Percentiles rank a stretch among this genome's conserved stretches.
phyloP scores from a whole-genome alignment of 30 jellyfish, hydroid and myxozoan species.

The Hydra vulgaris region DNA sequence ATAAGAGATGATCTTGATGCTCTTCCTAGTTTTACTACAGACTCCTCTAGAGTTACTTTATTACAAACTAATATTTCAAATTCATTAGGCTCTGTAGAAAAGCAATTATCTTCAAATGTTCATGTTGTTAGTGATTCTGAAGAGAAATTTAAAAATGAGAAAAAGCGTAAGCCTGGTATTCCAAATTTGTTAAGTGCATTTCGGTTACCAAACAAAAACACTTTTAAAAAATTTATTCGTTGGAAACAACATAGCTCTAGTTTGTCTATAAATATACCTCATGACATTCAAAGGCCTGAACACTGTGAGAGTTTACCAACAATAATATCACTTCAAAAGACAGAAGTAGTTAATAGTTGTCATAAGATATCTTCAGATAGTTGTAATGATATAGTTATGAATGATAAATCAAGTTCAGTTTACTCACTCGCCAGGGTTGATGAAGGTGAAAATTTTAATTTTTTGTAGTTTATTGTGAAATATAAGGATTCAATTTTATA shows the following conservation, averaged over 20 bases:
- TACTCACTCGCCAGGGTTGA: slow-evolving; percentile 77
- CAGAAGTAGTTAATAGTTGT: neutral
- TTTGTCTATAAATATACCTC: neutral
- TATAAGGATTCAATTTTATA: too few relatives aligned
- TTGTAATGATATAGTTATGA: neutral
- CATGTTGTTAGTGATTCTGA: slow-evolving; percentile 38
- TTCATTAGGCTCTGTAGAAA: slow-evolving; percentile 4
- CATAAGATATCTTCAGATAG: neutral
- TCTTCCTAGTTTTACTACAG: slow-evolving; percentile 1
- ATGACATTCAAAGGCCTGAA: neutral
- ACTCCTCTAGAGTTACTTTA: neutral
- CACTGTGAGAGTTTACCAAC: slow-evolving; percentile 25
- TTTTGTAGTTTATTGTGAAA: too few relatives aligned
- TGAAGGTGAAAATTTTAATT: slow-evolving; percentile 58
- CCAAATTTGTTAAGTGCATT: slow-evolving; percentile 66
- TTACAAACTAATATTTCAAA: slow-evolving; percentile 29
- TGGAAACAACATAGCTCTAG: slow-evolving; percentile 3
- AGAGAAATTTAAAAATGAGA: slow-evolving; percentile 21
- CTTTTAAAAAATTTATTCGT: slow-evolving; percentile 43
- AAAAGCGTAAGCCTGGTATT: slow-evolving; percentile 30
- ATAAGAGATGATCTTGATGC: slow-evolving; percentile 17
- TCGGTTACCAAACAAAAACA: slow-evolving; percentile 58
- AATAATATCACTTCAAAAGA: neutral
- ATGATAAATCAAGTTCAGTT: slow-evolving; percentile 51
- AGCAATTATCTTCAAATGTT: slow-evolving; percentile 24